Evolutionary conservation across 2,888 invertebrate species (phyloP).

Genomic region (Spisula subtruncata): DNA sequence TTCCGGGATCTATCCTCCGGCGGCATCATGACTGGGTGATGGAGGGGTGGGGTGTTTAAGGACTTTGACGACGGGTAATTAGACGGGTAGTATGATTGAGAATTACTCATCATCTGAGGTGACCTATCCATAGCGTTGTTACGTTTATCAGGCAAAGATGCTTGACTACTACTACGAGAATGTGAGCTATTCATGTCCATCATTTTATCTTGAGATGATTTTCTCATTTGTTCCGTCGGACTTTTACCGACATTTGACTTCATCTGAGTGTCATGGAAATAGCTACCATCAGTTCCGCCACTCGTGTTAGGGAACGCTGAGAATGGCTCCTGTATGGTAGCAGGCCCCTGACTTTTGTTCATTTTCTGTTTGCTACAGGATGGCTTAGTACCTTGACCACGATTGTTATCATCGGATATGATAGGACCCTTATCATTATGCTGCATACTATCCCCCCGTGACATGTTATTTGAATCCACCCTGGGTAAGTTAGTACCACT

Average conservation of each 20-base stretch:
- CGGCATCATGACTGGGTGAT: conserved; percentile 76
- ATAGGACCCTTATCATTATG: conserved; percentile 55
- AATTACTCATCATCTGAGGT: conserved; percentile 75
- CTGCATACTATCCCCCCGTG: conserved; percentile 49
- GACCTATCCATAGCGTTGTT: conserved; percentile 69
- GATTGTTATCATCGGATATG: conserved; percentile 50
- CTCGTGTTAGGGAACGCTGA: conserved; percentile 58
- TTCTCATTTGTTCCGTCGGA: conserved; percentile 70
- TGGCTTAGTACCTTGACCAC: conserved; percentile 59
- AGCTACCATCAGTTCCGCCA: conserved; percentile 60
- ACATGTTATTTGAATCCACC: conserved; percentile 50
- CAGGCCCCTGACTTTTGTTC: conserved; percentile 55
- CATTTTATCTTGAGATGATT: conserved; percentile 58
- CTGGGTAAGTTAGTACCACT: conserved; percentile 57
- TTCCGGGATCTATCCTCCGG: conserved; percentile 69
- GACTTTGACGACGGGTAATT: conserved; percentile 75
- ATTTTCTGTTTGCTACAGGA: conserved; percentile 72
- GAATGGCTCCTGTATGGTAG: conserved; percentile 64
- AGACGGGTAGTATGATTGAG: conserved; percentile 75
- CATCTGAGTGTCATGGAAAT: conserved; percentile 67
- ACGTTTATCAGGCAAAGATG: conserved; percentile 60
- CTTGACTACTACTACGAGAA: conserved; percentile 57
- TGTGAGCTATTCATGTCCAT: conserved; percentile 60
- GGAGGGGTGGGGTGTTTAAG: conserved; percentile 79
- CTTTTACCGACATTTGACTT: conserved; percentile 71